Evolutionary conservation across 2,797 vertebrate species (phyloP), one percentile per base, ranked within the genome.

Genomic region (Microcaecilia unicolor): DNA sequence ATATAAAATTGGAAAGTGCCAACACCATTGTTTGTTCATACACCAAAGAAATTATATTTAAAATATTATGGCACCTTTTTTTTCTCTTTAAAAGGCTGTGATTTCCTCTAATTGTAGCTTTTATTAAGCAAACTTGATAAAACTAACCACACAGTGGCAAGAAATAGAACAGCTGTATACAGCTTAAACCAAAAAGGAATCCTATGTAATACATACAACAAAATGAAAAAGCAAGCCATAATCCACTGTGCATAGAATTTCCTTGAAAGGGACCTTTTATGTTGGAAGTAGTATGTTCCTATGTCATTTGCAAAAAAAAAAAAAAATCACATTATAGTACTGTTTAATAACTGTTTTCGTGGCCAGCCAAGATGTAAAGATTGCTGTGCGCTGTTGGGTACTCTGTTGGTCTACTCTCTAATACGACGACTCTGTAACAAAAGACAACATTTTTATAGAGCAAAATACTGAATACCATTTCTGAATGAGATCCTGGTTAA

Each of bases 281-380:
- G 5, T 9, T 37, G 28, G 48, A 57, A 40, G 26, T 36, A 13
- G 12, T 34, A 27, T 51, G 40, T 55, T 59, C 41, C 41, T 48
- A 48, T 42, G 44, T 7, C 34, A 10, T 28, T 17, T 34, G 22
- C 23, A 18, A 39, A 22, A n/a, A n/a, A n/a, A n/a, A n/a, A n/a
- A n/a, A n/a, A n/a, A 39, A 17, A 28, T 29, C 5, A 37, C 26
- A 29, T 18, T 31, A 11, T 34, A 18, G 33, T 36, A 28, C 37
- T 15, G 44, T 57, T 88, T 81, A 99, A 86, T 97, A 99, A 76
- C 94, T 98, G 70, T 98, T 99, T 47, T 99, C 96, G 1, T 99
- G 96, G 34, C 96, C 96, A 10, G 96, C 96, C 74, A 99, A 63
- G 61, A 96, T 99, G 85, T 97, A 99, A 50, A 99, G 93, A 69